Evolutionary conservation across 37 sponge, comb jelly and placozoan genomes (phyloP).

Genomic region (Cliona cf. orientalis): DNA sequence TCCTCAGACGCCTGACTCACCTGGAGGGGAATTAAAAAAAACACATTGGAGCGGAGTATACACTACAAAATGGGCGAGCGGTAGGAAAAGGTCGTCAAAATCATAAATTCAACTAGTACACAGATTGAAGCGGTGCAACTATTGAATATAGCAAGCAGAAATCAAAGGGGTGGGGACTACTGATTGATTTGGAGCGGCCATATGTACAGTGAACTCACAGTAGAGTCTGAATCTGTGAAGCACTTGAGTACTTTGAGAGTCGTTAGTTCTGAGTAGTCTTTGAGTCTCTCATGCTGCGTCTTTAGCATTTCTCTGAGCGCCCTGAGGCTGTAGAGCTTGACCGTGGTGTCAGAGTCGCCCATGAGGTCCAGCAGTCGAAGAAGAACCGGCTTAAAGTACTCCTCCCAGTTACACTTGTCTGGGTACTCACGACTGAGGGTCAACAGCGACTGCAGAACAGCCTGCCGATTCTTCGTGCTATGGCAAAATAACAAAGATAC

Average conservation of each 20-base stretch:
- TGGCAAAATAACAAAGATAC: too few relatives aligned
- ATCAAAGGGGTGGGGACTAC: not conserved
- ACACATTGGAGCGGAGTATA: too few relatives aligned
- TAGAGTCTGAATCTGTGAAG: conserved; percentile 50
- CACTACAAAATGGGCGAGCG: too few relatives aligned
- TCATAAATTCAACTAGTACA: too few relatives aligned
- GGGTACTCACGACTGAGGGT: conserved; percentile 47
- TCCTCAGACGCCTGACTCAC: conserved; percentile 83
- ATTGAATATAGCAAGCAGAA: not conserved
- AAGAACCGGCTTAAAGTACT: conserved; percentile 53
- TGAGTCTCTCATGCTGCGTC: conserved; percentile 29
- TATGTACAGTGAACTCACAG: conserved; percentile 37
- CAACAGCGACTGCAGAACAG: conserved; percentile 56
- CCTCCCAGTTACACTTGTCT: conserved; percentile 69
- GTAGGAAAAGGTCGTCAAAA: too few relatives aligned
- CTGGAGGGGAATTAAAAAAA: conserved; percentile 11
- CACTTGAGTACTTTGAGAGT: conserved; percentile 60
- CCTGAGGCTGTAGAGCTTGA: conserved; percentile 42
- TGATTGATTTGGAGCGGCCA: not conserved
- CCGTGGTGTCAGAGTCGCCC: conserved; percentile 11
- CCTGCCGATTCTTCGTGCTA: conserved; percentile 38
- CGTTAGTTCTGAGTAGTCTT: conserved; percentile 64
- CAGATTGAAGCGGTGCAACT: too few relatives aligned
- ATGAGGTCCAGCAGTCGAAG: conserved; percentile 22
- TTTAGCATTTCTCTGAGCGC: conserved; percentile 73